Base-by-base conservation (phyloP, 2,888 invertebrate genomes). In the Formica aserva region DNA sequence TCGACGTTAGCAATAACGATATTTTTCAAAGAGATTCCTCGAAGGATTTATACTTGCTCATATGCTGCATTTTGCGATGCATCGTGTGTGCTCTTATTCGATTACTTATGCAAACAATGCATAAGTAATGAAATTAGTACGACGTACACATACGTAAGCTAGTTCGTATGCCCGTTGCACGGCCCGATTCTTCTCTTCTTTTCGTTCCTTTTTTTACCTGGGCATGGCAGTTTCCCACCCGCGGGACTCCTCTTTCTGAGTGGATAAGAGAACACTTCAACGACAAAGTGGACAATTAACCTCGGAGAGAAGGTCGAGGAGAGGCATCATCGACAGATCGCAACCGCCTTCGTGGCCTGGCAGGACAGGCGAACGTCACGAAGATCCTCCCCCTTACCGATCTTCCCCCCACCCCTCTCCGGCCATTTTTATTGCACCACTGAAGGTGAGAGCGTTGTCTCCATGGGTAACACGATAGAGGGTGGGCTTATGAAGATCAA, bases 401-500 rank as follows among this genome's bases (percentile, higher is more conserved):
- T 35, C 26, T 22, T 32, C 6, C 22, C 18, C 45, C 45, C 48
- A 32, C 29, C 8, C 18, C 41, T 26, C 26, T 26, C 45, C 66
- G 45, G 91, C 91, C 92, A 92, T 91, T 91, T 91, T 92, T 90
- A 88, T 84, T 85, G 66, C 80, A 77, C 83, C 75, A 83, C 82
- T 29, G 8, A 77, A 52, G 65, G 84, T 78, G 71, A 83, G 84
- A 80, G 80, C 85, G 92, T 89, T 91, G 92, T 92, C 90, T 8
- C 52, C 91, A 86, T 91, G 90, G 89, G 94, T 94, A 94, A 94
- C 92, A 93, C 94, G 94, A 94, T 94, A 93, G 94, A 94, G 94
- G 94, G 94, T 94, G 94, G 93, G 93, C 94, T 94, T 92, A 94
- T 92, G 90, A 92, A 93, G 93, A 94, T 94, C 92, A 93, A 93